phyloP scores from a whole-genome alignment of 2,888 invertebrate species.

The Drosophila quasianomalipes region DNA sequence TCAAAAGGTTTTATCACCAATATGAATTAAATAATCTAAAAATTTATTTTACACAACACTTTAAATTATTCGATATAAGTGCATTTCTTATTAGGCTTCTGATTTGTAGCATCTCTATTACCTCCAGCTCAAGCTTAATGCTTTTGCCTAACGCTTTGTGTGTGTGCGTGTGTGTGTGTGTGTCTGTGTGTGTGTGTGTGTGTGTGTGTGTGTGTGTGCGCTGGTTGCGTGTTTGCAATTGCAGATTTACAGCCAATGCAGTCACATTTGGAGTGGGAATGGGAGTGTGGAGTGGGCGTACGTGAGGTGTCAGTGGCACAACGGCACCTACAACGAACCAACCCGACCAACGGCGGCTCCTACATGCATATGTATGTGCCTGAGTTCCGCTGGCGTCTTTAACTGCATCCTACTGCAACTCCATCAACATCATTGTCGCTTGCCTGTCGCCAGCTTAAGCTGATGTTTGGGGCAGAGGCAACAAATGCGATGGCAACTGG shows the following conservation, averaged over 20 bases:
- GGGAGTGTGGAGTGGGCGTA: slow-evolving; percentile 52
- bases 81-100: background rate
- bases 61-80: background rate
- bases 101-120: slow-evolving; percentile 10
- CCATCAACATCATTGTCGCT: slow-evolving; percentile 47
- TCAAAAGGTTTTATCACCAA: background rate
- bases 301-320: slow-evolving; percentile 72
- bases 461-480: slow-evolving; percentile 57
- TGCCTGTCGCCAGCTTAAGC: slow-evolving; percentile 54
- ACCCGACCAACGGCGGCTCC: slow-evolving; percentile 33
- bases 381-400: slow-evolving; percentile 32
- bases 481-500: slow-evolving; percentile 61
- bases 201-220: background rate
- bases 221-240: slow-evolving; percentile 39
- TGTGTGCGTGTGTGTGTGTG: background rate
- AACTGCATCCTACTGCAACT: slow-evolving; percentile 31
- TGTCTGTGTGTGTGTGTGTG: background rate
- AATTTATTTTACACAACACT: background rate
- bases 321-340: slow-evolving; percentile 47
- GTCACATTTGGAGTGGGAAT: slow-evolving; percentile 17
- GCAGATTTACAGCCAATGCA: slow-evolving; percentile 60
- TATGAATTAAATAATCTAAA: background rate
- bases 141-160: slow-evolving; percentile 20
- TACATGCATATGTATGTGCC: slow-evolving; percentile 8
- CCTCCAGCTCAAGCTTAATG: slow-evolving; percentile 33